Evolutionary conservation across 2,797 vertebrate species (phyloP).

Genomic region (Gadopsis bispinosus): DNA sequence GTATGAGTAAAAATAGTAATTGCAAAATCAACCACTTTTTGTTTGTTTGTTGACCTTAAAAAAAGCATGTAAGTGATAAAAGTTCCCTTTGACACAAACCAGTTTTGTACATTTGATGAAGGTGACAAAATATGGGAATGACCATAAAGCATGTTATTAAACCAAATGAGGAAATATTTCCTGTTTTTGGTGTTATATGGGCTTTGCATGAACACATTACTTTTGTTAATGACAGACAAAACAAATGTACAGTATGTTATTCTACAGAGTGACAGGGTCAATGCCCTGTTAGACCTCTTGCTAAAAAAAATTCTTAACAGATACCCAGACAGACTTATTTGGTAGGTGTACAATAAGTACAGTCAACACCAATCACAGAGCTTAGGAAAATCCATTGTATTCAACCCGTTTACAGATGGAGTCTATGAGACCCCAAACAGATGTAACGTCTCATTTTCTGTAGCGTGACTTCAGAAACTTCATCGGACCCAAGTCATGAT

Average conservation of each 20-base stretch:
- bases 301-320: background rate
- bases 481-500: conserved; percentile 1
- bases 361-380: conserved; percentile 15
- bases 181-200: background rate
- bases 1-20: background rate
- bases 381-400: conserved; percentile 36
- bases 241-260: background rate
- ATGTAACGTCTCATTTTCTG: background rate
- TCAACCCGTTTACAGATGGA: conserved; percentile 23
- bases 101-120: conserved; percentile 4
- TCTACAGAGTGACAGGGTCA: background rate
- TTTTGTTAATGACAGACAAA: background rate
- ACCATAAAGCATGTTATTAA: background rate
- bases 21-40: background rate
- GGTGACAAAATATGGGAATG: background rate
- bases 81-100: background rate
- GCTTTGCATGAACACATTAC: background rate
- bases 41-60: background rate
- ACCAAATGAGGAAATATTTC: background rate
- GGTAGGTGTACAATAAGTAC: background rate
- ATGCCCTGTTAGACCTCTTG: background rate
- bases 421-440: conserved; percentile 14
- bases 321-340: background rate
- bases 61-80: background rate
- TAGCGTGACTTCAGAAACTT: background rate